A percentile compares a stretch with the other conserved stretches of the same genome.
phyloP scores from a whole-genome alignment of 2,113 vertebrate genomes.

The Parus major region DNA sequence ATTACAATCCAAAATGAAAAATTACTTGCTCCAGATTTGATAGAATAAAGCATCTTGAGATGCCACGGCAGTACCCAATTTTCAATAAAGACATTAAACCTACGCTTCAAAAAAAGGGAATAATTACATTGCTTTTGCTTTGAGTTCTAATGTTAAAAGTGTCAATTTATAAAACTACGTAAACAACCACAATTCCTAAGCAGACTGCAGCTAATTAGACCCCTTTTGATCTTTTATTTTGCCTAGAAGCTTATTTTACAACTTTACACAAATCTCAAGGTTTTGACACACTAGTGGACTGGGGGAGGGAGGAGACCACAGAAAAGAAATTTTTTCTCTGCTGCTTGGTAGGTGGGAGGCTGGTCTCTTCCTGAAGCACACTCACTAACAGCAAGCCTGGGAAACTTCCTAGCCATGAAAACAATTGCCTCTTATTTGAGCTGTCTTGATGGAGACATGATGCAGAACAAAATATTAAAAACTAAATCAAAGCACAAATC shows the following conservation, averaged over 20 bases:
- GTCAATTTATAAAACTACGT: constrained; percentile 73
- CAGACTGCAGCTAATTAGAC: constrained; percentile 70
- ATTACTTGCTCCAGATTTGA: constrained; percentile 65
- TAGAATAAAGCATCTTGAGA: constrained; percentile 71
- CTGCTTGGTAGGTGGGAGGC: not conserved
- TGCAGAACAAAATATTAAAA: not conserved
- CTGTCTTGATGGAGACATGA: not conserved
- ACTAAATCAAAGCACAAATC: not conserved
- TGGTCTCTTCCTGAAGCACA: not conserved
- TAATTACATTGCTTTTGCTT: constrained; percentile 72
- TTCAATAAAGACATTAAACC: constrained; percentile 72
- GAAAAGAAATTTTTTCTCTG: not conserved
- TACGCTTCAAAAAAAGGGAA: constrained; percentile 66
- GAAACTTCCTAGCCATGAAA: not conserved
- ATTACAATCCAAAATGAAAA: constrained; percentile 74
- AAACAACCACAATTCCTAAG: constrained; percentile 67
- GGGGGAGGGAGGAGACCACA: not conserved
- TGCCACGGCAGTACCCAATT: constrained; percentile 61
- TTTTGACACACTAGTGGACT: constrained; percentile 26
- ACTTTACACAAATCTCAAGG: constrained; percentile 59
- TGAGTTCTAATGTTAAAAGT: constrained; percentile 72
- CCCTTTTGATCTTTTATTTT: constrained; percentile 73
- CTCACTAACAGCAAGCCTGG: not conserved
- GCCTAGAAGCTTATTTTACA: constrained; percentile 68
- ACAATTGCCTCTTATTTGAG: not conserved